Evolutionary conservation across 2,797 vertebrate species (phyloP).

Genomic region (Chiloscyllium punctatum): DNA sequence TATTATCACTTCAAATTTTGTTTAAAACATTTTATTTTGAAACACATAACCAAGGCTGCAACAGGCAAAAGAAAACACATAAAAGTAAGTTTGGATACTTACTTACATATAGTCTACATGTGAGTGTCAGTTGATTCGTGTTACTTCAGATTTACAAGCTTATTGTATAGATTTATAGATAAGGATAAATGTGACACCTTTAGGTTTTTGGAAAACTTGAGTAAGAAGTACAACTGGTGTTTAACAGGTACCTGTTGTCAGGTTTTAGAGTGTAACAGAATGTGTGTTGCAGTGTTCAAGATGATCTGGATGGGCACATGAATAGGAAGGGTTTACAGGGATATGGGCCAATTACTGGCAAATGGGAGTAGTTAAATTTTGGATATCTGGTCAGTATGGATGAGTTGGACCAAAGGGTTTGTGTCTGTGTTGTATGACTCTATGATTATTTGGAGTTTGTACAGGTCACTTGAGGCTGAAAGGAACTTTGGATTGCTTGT

Average conservation of each 20-base stretch:
- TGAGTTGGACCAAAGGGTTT: too few relatives aligned
- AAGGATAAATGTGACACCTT: neutral
- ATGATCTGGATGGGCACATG: too few relatives aligned
- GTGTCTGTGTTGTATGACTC: too few relatives aligned
- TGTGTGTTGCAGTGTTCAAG: too few relatives aligned
- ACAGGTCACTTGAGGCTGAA: too few relatives aligned
- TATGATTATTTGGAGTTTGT: too few relatives aligned
- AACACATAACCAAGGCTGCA: neutral
- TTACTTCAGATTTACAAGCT: neutral
- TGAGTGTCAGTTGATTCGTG: neutral
- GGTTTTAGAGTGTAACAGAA: too few relatives aligned
- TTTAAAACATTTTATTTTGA: conserved; percentile 24
- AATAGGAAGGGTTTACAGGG: too few relatives aligned
- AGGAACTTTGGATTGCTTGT: too few relatives aligned
- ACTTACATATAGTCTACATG: neutral
- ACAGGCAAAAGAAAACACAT: neutral
- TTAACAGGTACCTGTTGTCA: neutral
- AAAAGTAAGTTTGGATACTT: neutral
- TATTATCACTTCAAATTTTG: neutral
- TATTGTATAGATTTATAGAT: neutral
- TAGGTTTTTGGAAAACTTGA: neutral
- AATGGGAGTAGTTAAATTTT: too few relatives aligned
- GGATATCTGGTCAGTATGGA: too few relatives aligned
- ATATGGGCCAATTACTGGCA: too few relatives aligned
- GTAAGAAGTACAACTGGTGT: neutral